Conservation (phyloP, 2,888 invertebrate species). For the Baccha elongata region DNA sequence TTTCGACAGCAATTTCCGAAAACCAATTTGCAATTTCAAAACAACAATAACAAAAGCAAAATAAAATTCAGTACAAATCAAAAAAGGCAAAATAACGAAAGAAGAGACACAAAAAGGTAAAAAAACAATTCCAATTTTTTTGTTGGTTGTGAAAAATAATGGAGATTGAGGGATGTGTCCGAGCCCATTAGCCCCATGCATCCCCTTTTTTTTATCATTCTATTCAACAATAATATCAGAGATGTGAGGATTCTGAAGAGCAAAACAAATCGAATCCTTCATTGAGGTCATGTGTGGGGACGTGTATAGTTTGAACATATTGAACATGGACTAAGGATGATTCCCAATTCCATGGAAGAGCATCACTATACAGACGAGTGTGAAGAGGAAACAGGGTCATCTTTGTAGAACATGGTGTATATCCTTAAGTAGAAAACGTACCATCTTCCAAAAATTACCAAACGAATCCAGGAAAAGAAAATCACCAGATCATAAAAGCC, state of each 20-base stretch:
- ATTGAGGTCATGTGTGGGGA: constrained; percentile 62
- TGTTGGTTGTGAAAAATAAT: constrained; percentile 43
- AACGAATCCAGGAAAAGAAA: constrained; percentile 35
- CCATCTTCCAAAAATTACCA: constrained; percentile 47
- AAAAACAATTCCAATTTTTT: constrained; percentile 59
- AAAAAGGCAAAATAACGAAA: constrained; percentile 6
- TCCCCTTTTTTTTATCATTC: constrained; percentile 30
- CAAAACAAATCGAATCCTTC: constrained; percentile 61
- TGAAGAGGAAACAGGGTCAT: constrained; percentile 45
- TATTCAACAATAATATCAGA: not conserved
- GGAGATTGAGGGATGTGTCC: constrained; percentile 15
- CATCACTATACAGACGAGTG: not conserved
- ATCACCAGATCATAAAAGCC: constrained; percentile 66
- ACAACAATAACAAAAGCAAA: constrained; percentile 17
- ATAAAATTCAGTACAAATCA: constrained; percentile 17
- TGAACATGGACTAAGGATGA: constrained; percentile 35
- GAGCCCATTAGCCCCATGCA: constrained; percentile 25
- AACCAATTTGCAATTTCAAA: constrained; percentile 69
- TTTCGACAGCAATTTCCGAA: constrained; percentile 54
- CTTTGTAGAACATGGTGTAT: constrained; percentile 48
- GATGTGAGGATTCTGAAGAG: constrained; percentile 4
- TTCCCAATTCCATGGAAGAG: constrained; percentile 8
- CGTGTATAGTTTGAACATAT: constrained; percentile 59
- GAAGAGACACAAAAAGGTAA: constrained; percentile 10
- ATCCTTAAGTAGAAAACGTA: not conserved